Percentiles rank a stretch among this genome's conserved stretches.
phyloP scores from a whole-genome alignment of 1,140 invertebrate species.

The Caenorhabditis elegans region WBcel235 BX284605.5:2569501-2570000 shows the following conservation, averaged over 20 bases:
- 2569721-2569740: too few relatives aligned
- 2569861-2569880: neutral
- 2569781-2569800: neutral
- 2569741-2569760: neutral
- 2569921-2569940: neutral
- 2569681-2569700: neutral
- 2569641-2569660: neutral
- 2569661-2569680: neutral
- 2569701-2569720: too few relatives aligned
- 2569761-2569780: constrained; percentile 2
- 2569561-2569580: neutral
- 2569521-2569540: too few relatives aligned
- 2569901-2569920: neutral
- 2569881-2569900: neutral
- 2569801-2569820: neutral
- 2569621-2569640: neutral
- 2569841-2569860: neutral
- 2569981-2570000: neutral
- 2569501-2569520: too few relatives aligned
- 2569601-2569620: neutral
- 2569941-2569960: neutral
- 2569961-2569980: neutral
- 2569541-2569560: too few relatives aligned
- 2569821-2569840: neutral
- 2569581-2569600: neutral